Percentiles rank a stretch among this genome's conserved stretches.
Evolutionary conservation across 2,113 vertebrate species (phyloP).

Genomic region (Montifringilla adamsi): DNA sequence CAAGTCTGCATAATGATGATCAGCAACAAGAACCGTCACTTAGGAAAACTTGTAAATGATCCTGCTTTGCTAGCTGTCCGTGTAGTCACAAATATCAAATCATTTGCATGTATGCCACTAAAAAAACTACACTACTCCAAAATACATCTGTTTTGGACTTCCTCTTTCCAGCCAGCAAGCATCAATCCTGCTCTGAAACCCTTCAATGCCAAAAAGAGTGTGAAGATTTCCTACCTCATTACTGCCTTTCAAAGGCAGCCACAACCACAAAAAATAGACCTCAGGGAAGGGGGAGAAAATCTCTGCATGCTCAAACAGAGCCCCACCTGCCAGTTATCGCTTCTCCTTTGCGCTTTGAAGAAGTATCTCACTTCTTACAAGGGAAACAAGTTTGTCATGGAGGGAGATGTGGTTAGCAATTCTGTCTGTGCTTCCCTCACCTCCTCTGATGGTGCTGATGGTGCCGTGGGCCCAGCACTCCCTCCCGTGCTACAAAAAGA

Average conservation of each 20-base stretch:
- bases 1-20: not conserved
- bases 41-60: not conserved
- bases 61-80: not conserved
- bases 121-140: not conserved
- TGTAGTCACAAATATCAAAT: not conserved
- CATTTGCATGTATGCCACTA: accelerated
- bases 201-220: not conserved
- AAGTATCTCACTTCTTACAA: not conserved
- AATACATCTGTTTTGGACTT: not conserved
- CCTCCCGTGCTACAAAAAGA: not conserved
- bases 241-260: conserved; percentile 10
- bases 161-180: not conserved
- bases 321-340: not conserved
- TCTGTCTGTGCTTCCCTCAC: not conserved
- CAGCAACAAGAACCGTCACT: not conserved
- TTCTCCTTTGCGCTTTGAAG: conserved; percentile 23
- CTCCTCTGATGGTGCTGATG: not conserved
- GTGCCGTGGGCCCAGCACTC: not conserved
- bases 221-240: conserved; percentile 10
- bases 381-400: not conserved
- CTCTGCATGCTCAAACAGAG: not conserved
- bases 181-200: not conserved
- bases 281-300: not conserved
- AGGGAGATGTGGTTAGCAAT: not conserved
- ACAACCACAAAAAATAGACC: not conserved